Conservation (phyloP, 2,797 vertebrate genomes). For the Cossypha caffra region DNA sequence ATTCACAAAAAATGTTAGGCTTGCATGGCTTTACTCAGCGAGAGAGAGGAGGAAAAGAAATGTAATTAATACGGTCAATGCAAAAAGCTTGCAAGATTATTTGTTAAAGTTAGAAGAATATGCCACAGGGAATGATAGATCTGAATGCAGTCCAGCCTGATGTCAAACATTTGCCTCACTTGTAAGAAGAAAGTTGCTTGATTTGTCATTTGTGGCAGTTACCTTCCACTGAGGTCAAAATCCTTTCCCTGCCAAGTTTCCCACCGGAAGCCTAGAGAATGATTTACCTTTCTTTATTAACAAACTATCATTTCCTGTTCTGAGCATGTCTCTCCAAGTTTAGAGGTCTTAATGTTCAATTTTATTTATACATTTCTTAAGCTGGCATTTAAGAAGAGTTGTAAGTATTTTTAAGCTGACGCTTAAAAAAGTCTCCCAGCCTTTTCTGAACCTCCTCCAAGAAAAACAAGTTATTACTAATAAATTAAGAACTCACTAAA, state of each 20-base stretch:
- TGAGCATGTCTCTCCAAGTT: conserved; percentile 56
- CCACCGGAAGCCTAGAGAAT: conserved; percentile 80
- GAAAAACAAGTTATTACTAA: conserved; percentile 67
- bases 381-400: conserved; percentile 63
- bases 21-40: not conserved
- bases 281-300: conserved; percentile 81
- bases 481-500: conserved; percentile 57
- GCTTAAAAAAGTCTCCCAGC: conserved; percentile 14
- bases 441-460: conserved; percentile 55
- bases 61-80: not conserved
- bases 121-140: conserved; percentile 34
- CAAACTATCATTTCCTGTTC: conserved; percentile 78
- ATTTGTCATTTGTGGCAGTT: conserved; percentile 75
- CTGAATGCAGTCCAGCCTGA: conserved; percentile 39
- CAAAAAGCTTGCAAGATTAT: conserved; percentile 29
- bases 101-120: conserved; percentile 41
- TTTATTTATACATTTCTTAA: conserved; percentile 65
- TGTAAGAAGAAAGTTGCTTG: conserved; percentile 66
- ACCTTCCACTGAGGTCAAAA: conserved; percentile 74
- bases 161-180: conserved; percentile 68
- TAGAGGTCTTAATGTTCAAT: conserved; percentile 64
- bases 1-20: conserved; percentile 33
- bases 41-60: not conserved
- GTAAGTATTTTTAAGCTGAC: conserved; percentile 24
- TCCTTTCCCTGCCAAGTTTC: conserved; percentile 77